These are phyloP conservation scores for Dysidea cf. avara DNA, from an alignment of 37 sponge, comb jelly and placozoan species.

Conservation along the genomic window DNA sequence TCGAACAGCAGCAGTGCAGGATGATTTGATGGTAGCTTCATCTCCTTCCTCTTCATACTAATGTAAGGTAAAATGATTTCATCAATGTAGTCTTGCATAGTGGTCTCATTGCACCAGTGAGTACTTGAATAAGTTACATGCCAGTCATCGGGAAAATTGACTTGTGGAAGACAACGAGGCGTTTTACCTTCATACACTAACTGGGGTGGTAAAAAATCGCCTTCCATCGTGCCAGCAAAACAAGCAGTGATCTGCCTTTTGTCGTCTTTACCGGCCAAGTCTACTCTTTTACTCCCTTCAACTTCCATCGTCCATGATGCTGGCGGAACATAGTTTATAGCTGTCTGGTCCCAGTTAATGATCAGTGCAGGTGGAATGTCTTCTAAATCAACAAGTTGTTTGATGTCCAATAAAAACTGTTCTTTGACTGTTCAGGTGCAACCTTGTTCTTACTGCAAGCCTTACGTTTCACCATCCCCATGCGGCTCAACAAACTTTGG, in stretches of 20 bases:
- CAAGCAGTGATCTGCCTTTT: constrained; percentile 7
- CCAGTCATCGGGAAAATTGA: constrained; percentile 39
- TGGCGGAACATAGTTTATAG: too few species aligned
- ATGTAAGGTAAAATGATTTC: constrained; percentile 24
- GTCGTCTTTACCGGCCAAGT: too few species aligned
- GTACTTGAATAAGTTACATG: constrained; percentile 27
- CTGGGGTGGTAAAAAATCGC: constrained; percentile 42
- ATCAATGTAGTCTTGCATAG: constrained; percentile 27
- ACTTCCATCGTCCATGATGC: too few species aligned
- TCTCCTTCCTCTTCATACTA: constrained; percentile 3
- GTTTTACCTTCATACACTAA: constrained; percentile 37
- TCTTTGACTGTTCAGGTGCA: too few species aligned
- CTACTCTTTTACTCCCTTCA: too few species aligned
- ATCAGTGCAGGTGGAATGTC: too few species aligned
- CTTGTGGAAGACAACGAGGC: constrained; percentile 26
- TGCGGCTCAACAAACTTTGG: too few species aligned
- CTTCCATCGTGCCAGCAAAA: constrained; percentile 13
- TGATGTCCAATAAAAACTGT: too few species aligned
- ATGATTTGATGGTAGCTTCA: constrained; percentile 19
- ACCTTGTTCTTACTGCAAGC: too few species aligned
- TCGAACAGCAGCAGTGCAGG: constrained; percentile 41
- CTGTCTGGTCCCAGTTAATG: too few species aligned
- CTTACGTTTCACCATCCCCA: too few species aligned
- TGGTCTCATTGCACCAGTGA: constrained; percentile 33
- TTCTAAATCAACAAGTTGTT: too few species aligned